Percentiles rank a stretch among this genome's conserved stretches.
Evolutionary conservation across 2,113 vertebrate species (phyloP).

Genomic region (Porphyrio hochstetteri): DNA sequence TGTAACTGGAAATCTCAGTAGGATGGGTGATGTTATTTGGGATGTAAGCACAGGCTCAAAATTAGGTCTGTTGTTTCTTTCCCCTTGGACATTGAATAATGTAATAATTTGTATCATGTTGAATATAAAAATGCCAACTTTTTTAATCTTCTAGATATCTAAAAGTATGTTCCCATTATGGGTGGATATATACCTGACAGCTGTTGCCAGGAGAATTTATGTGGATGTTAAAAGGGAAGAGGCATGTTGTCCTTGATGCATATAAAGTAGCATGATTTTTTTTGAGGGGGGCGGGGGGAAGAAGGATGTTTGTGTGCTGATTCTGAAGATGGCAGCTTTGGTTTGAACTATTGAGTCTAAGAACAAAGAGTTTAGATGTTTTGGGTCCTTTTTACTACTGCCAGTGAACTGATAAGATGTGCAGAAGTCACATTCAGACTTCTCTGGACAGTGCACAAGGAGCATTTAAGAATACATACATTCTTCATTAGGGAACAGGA

Average conservation of each 20-base stretch:
- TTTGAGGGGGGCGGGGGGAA: too few relatives aligned
- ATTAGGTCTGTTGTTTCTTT: not conserved
- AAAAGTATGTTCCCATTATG: not conserved
- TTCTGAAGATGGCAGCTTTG: not conserved
- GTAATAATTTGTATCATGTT: not conserved
- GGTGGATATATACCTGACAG: not conserved
- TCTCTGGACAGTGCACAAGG: not conserved
- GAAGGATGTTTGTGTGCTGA: not conserved
- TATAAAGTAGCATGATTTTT: not conserved
- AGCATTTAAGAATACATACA: not conserved
- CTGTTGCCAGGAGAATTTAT: not conserved
- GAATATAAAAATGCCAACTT: not conserved
- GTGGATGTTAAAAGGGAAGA: not conserved
- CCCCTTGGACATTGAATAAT: not conserved
- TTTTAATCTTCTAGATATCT: not conserved
- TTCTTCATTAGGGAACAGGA: not conserved
- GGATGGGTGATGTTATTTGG: not conserved
- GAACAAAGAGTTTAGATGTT: not conserved
- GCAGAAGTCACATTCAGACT: not conserved
- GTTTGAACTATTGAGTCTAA: not conserved
- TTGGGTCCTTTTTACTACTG: not conserved
- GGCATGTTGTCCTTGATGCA: not conserved
- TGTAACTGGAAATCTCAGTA: not conserved
- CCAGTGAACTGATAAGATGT: not conserved
- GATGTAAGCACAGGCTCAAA: not conserved